These are phyloP conservation scores for Drosophila carrolli DNA, from an alignment of 1,140 invertebrate genomes.

Conservation along the genomic window DNA sequence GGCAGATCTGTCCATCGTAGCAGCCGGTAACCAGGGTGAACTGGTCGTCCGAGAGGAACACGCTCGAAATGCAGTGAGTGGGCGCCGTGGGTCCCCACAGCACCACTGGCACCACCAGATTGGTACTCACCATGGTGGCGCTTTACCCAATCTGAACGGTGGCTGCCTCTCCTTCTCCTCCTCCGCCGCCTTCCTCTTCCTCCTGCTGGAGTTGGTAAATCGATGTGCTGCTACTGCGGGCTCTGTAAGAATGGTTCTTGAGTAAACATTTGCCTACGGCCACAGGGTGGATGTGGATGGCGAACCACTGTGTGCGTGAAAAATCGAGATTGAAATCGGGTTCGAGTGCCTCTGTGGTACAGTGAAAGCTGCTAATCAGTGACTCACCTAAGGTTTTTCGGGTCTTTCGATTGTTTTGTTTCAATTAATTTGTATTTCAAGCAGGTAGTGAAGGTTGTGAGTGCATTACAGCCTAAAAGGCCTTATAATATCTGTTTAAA, in stretches of 20 bases:
- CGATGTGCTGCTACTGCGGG: constrained; percentile 6
- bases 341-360: constrained; percentile 32
- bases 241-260: constrained; percentile 62
- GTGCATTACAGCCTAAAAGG: not conserved
- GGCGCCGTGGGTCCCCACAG: constrained; percentile 98
- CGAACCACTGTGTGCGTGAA: constrained; percentile 22
- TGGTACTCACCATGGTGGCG: constrained; percentile 90
- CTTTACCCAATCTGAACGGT: constrained; percentile 5
- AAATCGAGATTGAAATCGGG: not conserved
- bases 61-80: constrained; percentile 97
- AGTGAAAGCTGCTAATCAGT: constrained; percentile 38
- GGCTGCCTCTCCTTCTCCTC: constrained; percentile 7
- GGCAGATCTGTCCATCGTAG: constrained; percentile 98
- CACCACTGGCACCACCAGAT: constrained; percentile 98
- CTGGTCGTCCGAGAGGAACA: constrained; percentile 96
- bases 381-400: constrained; percentile 21
- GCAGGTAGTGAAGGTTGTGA: not conserved
- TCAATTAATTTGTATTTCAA: not conserved
- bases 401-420: not conserved
- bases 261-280: constrained; percentile 46
- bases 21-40: constrained; percentile 97
- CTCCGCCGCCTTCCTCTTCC: constrained; percentile 9
- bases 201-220: constrained; percentile 5
- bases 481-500: not conserved
- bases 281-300: not conserved